These are phyloP conservation scores for Archilochus colubris DNA, from an alignment of 2,113 vertebrate genomes.

Conservation along the genomic window DNA sequence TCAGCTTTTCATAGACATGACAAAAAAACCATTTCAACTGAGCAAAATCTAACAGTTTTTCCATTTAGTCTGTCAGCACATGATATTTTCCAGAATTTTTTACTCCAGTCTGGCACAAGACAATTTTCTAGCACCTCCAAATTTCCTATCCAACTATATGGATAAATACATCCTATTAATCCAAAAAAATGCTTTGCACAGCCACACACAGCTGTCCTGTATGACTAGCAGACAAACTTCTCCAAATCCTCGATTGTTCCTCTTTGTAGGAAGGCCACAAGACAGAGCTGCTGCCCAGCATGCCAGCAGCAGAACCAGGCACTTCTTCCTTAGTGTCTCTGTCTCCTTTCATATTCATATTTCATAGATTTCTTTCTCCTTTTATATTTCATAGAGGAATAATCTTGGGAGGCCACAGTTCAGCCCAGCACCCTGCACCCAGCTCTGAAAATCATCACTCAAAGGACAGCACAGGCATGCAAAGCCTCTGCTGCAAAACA, in stretches of 20 bases:
- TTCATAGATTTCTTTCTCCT: neutral
- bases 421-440: neutral
- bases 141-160: neutral
- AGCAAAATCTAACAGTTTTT: neutral
- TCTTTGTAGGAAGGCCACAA: neutral
- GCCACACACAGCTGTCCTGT: neutral
- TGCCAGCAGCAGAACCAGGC: neutral
- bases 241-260: neutral
- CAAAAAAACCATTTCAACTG: neutral
- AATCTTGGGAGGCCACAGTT: neutral
- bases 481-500: neutral
- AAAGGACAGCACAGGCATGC: rapidly evolving
- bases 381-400: neutral
- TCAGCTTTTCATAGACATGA: neutral
- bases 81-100: neutral
- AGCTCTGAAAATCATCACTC: neutral
- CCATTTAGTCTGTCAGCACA: neutral
- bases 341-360: neutral
- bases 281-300: neutral
- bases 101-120: neutral
- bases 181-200: neutral
- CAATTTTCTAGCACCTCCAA: neutral
- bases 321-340: neutral
- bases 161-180: neutral
- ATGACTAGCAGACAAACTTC: neutral